Percentiles rank a stretch among this genome's conserved stretches.
phyloP scores from a whole-genome alignment of 2,797 vertebrate species.

The Cyprinella venusta region DNA sequence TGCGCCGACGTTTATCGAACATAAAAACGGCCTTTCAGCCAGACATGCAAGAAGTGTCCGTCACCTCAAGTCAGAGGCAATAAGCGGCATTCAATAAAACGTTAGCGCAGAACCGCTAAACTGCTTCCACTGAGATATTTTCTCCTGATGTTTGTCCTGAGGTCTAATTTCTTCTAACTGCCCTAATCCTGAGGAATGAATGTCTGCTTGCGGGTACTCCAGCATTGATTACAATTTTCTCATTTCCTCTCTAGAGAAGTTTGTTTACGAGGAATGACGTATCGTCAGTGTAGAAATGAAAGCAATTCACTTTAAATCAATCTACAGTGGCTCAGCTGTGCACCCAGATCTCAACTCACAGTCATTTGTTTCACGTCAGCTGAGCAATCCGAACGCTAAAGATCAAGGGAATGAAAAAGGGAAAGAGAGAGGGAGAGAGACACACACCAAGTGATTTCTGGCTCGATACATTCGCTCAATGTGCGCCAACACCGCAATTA shows the following conservation, averaged over 20 bases:
- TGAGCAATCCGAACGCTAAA: neutral
- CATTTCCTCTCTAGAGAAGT: slow-evolving; percentile 60
- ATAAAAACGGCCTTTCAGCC: slow-evolving; percentile 64
- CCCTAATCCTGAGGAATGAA: slow-evolving; percentile 47
- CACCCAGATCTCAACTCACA: slow-evolving; percentile 21
- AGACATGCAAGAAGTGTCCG: neutral
- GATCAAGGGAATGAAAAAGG: slow-evolving; percentile 18
- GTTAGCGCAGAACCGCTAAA: slow-evolving; percentile 20
- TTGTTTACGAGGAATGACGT: slow-evolving; percentile 43
- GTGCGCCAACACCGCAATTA: slow-evolving; percentile 67
- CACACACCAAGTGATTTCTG: slow-evolving; percentile 67
- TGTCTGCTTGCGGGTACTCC: slow-evolving; percentile 38
- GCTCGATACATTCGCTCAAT: slow-evolving; percentile 65
- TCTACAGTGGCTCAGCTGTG: slow-evolving; percentile 40
- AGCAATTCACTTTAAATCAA: slow-evolving; percentile 58
- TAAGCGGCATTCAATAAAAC: slow-evolving; percentile 41
- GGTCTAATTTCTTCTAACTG: slow-evolving; percentile 54
- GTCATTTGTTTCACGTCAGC: slow-evolving; percentile 39
- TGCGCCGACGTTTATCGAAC: slow-evolving; percentile 63
- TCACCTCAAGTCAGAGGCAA: slow-evolving; percentile 36
- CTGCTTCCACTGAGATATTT: slow-evolving; percentile 31
- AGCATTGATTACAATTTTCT: slow-evolving; percentile 56
- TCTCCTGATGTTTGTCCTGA: slow-evolving; percentile 41
- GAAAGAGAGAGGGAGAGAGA: slow-evolving; percentile 49
- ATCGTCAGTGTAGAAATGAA: slow-evolving; percentile 40